Conservation (phyloP, 2,797 vertebrate genomes). For the Anableps anableps region DNA sequence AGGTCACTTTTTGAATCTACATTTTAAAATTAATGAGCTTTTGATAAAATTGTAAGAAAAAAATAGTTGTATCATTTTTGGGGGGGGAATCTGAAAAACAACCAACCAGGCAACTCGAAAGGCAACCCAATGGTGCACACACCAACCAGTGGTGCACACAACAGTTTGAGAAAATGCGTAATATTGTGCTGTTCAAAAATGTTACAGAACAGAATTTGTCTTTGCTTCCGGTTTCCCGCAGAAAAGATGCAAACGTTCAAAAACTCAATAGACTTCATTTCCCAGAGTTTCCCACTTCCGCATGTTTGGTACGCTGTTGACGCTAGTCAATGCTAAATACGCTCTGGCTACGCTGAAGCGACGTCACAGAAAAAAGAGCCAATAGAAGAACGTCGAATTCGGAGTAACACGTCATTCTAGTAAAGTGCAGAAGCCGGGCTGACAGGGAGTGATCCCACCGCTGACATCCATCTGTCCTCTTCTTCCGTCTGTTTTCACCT, state of each 20-base stretch:
- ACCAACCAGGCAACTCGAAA: no score
- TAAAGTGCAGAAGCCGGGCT: constrained; percentile 63
- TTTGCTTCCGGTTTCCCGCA: neutral
- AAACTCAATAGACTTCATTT: neutral
- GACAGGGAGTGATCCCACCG: constrained; percentile 36
- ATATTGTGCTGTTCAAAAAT: neutral
- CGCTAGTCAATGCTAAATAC: neutral
- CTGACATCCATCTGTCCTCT: constrained; percentile 25
- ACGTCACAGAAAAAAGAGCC: constrained; percentile 54
- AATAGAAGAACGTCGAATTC: constrained; percentile 58
- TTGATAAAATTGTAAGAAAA: no score
- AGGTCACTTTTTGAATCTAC: no score
- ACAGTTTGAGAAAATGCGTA: neutral
- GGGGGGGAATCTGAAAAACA: no score
- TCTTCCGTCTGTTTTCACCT: constrained; percentile 11
- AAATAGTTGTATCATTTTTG: no score
- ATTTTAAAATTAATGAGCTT: no score
- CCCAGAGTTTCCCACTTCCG: neutral
- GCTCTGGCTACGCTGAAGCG: neutral
- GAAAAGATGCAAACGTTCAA: neutral
- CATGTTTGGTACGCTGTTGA: neutral
- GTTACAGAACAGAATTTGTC: neutral
- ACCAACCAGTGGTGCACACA: no score
- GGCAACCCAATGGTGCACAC: no score
- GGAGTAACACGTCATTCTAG: constrained; percentile 82